Base-by-base conservation (phyloP, 2,888 invertebrate genomes). In the Amiota minor region DNA sequence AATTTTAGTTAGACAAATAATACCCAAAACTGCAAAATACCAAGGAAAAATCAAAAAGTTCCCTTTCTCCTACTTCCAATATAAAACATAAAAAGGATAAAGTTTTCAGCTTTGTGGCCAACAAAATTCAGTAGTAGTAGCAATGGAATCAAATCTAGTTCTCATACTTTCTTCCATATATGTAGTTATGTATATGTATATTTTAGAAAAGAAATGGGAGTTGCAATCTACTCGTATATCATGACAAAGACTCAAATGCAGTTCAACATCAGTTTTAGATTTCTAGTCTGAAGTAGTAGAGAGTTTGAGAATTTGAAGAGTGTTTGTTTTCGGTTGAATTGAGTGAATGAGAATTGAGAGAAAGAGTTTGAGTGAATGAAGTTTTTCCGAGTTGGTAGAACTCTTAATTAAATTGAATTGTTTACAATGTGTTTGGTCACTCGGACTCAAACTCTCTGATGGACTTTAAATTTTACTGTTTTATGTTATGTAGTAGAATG, bases 381-480 rank as follows among this genome's bases (percentile, higher is more conserved):
- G 23, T 50, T 67, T 35, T 35, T 20, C 3, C 11, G 59, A 16
- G 59, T 59, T 18, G 59, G 8, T 16, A 18, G 35, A 50, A 59
- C 78, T 85, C 80, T 80, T 77, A 84, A 85, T 81, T 85, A 84
- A 83, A 85, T 85, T 81, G 79, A 79, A 82, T 84, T 82, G 83
- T 80, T 81, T 78, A 80, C 76, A 77, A 77, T 80, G 77, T 81
- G 81, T 76, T 65, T 65, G 65, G 61, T 61, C 16, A 20, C 23
- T 71, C 61, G 18, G 18, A n/a, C 49, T 67, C 50, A 16, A 16
- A 46, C 65, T 35, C 35, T 35, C 35, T 35, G 35, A 35, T 6
- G 6, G 35, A 35, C 35, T 35, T 35, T 35, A 35, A 35, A 35
- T 35, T 35, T 35, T 2, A 35, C 35, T 35, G 6, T 23, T 35